Evolutionary conservation across 2,888 invertebrate genomes (phyloP), one percentile per base, ranked within the genome.

Genomic region (Apotomis betuletana): DNA sequence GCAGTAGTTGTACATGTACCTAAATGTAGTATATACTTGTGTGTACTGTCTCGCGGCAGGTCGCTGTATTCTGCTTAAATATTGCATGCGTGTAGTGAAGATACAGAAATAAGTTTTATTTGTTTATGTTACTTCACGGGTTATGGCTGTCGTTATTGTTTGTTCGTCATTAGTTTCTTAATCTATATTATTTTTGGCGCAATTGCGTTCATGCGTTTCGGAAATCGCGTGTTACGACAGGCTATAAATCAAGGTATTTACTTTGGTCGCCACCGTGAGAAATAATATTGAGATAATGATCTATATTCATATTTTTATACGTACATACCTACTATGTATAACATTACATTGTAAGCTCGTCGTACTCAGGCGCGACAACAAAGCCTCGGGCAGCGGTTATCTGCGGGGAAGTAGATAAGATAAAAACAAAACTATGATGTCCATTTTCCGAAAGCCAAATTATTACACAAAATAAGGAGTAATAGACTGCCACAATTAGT

Each of bases 1-100:
- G 92, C 92, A 90, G 90, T 92, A 91, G 90, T 85, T 82, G 75
- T 77, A 12, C 67, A 61, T 71, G 71, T 87, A 86, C 83, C 82
- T 88, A 83, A 90, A 87, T 84, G 83, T 87, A 84, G 83, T 88
- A 85, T 87, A 79, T 84, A 80, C 77, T 83, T 81, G 79, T 90
- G 86, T 90, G 83, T 90, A 87, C 84, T 85, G 85, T 87, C 83
- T 83, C 77, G 83, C 81, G 88, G 85, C 89, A 87, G 89, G 88
- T 88, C 89, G 77, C 84, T 87, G 83, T 86, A 84, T 85, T 81
- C 70, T 77, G 90, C 90, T 91, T 91, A 70, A 84, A 80, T 91
- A 89, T 90, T 91, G 92, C 92, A 92, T 92, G 92, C 88, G 87
- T 90, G 88, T 90, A 90, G 87, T 89, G 79, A 84, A 81, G 80